Evolutionary conservation across 2,888 invertebrate genomes (phyloP).

Genomic region (Uropetala carovei): DNA sequence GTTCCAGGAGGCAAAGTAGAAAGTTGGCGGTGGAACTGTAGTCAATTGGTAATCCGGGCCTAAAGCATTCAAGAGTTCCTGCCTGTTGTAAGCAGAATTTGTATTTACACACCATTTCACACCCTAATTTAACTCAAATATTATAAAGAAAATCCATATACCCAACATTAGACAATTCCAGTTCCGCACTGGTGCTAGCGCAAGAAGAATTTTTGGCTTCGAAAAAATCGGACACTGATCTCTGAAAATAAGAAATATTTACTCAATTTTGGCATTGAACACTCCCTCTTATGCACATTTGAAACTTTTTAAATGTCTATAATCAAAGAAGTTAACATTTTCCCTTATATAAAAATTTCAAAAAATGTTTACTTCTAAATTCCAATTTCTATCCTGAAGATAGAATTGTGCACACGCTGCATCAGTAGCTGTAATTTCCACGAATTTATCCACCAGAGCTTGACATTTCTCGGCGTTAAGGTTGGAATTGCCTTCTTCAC

Average conservation of each 20-base stretch:
- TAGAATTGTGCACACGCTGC: conserved; percentile 78
- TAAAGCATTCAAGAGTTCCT: conserved; percentile 66
- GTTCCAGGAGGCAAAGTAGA: conserved; percentile 79
- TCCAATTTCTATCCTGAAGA: conserved; percentile 78
- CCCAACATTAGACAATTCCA: conserved; percentile 53
- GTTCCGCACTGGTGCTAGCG: background rate
- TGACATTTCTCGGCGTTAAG: conserved; percentile 74
- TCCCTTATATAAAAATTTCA: background rate
- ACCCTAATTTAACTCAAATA: conserved; percentile 10
- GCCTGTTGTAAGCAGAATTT: conserved; percentile 58
- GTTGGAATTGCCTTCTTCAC: conserved; percentile 69
- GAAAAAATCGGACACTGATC: conserved; percentile 73
- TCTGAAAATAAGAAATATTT: conserved; percentile 70
- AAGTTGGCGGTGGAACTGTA: conserved; percentile 72
- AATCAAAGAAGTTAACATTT: background rate
- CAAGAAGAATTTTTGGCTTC: conserved; percentile 69
- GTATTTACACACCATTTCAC: background rate
- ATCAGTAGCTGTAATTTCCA: conserved; percentile 77
- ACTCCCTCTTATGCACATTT: background rate
- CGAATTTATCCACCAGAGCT: conserved; percentile 75
- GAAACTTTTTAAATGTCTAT: background rate
- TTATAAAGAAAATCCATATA: conserved; percentile 69
- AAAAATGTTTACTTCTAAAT: conserved; percentile 74
- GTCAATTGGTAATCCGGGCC: conserved; percentile 67
- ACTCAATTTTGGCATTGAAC: background rate